Evolutionary conservation across 2,888 invertebrate genomes (phyloP).

Genomic region (Exocentrus adspersus): DNA sequence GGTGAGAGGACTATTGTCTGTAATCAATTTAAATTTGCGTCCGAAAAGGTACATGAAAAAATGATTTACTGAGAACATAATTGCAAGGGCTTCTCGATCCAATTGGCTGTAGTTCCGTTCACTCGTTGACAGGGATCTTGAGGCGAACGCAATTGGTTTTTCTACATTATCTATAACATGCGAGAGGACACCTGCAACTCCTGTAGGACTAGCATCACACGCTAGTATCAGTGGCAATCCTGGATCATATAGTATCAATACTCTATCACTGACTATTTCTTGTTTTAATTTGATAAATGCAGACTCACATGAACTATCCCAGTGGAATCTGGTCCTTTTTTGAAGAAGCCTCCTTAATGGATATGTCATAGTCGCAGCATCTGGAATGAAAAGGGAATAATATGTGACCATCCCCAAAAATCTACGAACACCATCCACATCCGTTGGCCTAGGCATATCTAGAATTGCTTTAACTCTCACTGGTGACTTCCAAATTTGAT

Average conservation of each 20-base stretch:
- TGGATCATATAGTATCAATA: neutral
- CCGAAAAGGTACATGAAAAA: neutral
- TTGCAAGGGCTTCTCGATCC: neutral
- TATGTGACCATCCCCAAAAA: slow-evolving; percentile 27
- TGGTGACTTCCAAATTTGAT: neutral
- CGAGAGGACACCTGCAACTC: neutral
- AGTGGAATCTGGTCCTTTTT: neutral
- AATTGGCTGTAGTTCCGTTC: neutral
- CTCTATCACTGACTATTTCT: neutral
- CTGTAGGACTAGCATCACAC: neutral
- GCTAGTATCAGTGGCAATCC: neutral
- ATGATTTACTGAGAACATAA: neutral
- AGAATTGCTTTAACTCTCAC: slow-evolving; percentile 17
- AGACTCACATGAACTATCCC: neutral
- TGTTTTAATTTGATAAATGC: neutral
- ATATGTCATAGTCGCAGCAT: neutral
- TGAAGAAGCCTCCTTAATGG: neutral
- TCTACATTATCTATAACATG: neutral
- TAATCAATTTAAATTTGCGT: neutral
- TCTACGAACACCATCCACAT: slow-evolving; percentile 14
- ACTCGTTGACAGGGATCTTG: neutral
- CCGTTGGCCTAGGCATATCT: slow-evolving; percentile 20
- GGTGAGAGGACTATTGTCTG: neutral
- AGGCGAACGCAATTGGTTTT: neutral
- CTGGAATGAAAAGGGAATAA: slow-evolving; percentile 12